Conservation (phyloP, 2,797 vertebrate species). For the Coendou prehensilis region DNA sequence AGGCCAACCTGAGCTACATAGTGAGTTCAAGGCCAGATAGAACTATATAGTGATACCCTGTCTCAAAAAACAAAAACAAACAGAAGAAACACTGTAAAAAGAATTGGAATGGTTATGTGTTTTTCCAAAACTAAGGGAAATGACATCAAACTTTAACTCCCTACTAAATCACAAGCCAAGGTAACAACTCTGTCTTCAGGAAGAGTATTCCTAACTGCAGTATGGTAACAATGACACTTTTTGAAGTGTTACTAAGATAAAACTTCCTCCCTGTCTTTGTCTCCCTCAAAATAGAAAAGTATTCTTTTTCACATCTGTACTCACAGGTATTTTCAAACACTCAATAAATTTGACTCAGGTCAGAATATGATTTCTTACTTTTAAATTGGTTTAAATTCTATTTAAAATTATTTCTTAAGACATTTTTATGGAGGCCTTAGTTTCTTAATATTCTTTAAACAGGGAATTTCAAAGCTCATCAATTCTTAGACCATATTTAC, state of each 20-base stretch:
- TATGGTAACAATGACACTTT: neutral
- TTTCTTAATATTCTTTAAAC: constrained; percentile 10
- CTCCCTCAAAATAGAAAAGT: neutral
- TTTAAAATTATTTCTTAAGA: constrained; percentile 51
- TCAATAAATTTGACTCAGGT: neutral
- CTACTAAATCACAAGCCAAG: constrained; percentile 28
- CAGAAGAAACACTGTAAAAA: neutral
- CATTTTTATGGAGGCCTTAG: neutral
- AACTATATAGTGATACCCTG: neutral
- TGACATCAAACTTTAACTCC: constrained; percentile 15
- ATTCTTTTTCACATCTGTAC: neutral
- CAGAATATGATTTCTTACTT: neutral
- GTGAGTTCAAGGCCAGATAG: neutral
- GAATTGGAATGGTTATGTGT: neutral
- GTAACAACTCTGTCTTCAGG: neutral
- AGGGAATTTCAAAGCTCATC: constrained; percentile 38
- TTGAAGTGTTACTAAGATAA: constrained; percentile 5
- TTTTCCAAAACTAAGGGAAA: neutral
- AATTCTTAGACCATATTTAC: constrained; percentile 2
- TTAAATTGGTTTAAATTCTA: constrained; percentile 38
- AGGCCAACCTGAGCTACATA: neutral
- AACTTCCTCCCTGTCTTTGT: neutral
- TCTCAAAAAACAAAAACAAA: constrained; percentile 43
- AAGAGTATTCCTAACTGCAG: neutral
- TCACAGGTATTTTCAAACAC: constrained; percentile 21